phyloP scores from a whole-genome alignment of 2,888 invertebrate species.

The Temnothorax rugatulus region DNA sequence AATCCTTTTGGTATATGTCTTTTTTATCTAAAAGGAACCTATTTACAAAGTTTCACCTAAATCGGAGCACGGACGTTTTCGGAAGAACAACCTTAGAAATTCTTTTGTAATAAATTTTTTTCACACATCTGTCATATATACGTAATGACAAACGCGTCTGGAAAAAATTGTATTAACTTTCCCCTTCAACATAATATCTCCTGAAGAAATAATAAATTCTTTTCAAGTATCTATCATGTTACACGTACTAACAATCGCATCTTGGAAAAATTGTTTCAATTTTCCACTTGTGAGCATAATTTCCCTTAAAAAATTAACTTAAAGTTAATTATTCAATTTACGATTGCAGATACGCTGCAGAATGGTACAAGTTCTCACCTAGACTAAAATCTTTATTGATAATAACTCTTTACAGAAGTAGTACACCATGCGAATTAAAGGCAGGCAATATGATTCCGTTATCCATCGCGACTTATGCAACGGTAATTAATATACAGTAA shows the following conservation, averaged over 20 bases:
- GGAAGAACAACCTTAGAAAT: no score
- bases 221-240: not conserved
- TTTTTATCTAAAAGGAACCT: no score
- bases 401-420: slow-evolving; percentile 20
- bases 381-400: slow-evolving; percentile 21
- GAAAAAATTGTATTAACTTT: no score
- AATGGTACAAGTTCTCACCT: slow-evolving; percentile 26
- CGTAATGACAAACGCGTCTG: no score
- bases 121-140: not conserved
- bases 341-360: slow-evolving; percentile 6
- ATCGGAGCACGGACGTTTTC: no score
- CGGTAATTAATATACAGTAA: not conserved
- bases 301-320: no score
- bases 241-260: not conserved
- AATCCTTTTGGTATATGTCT: no score
- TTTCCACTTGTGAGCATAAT: not conserved
- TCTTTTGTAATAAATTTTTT: not conserved
- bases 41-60: no score
- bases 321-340: not conserved
- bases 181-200: no score
- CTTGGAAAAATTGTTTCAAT: not conserved
- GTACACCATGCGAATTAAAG: not conserved
- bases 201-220: no score
- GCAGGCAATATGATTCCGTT: slow-evolving; percentile 22
- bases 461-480: slow-evolving; percentile 18